phyloP scores from a whole-genome alignment of 2,113 vertebrate genomes.

The Phaetusa simplex region DNA sequence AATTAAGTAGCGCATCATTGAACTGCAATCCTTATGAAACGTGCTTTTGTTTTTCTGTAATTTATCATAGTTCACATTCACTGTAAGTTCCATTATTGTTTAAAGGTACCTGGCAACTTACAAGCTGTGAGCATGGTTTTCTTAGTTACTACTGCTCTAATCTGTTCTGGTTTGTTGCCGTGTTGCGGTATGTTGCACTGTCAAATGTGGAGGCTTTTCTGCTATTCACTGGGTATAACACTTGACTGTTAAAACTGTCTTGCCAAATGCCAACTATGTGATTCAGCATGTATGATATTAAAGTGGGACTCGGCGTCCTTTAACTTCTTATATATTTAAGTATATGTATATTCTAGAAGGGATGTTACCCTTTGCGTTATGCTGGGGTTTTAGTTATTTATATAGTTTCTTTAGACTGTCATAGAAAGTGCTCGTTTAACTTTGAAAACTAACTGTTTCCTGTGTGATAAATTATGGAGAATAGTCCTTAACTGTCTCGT shows the following conservation, averaged over 20 bases:
- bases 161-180: not conserved
- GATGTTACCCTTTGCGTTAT: not conserved
- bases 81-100: not conserved
- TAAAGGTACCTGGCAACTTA: not conserved
- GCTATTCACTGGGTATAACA: not conserved
- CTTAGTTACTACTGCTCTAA: not conserved
- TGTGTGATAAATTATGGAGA: not conserved
- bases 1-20: not conserved
- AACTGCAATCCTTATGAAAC: not conserved
- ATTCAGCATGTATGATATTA: not conserved
- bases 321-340: fast-evolving
- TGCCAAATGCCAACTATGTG: not conserved
- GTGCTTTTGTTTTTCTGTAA: slow-evolving; percentile 20
- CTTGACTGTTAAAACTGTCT: not conserved
- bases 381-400: not conserved
- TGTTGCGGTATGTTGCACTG: not conserved
- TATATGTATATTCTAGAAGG: not conserved
- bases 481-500: not conserved
- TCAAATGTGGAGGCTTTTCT: not conserved
- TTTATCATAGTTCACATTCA: not conserved
- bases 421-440: not conserved
- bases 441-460: not conserved
- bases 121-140: not conserved
- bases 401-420: not conserved
- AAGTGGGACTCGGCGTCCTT: not conserved